Evolutionary conservation across 1,140 invertebrate genomes (phyloP).

Genomic region (Zaprionus africanus): DNA sequence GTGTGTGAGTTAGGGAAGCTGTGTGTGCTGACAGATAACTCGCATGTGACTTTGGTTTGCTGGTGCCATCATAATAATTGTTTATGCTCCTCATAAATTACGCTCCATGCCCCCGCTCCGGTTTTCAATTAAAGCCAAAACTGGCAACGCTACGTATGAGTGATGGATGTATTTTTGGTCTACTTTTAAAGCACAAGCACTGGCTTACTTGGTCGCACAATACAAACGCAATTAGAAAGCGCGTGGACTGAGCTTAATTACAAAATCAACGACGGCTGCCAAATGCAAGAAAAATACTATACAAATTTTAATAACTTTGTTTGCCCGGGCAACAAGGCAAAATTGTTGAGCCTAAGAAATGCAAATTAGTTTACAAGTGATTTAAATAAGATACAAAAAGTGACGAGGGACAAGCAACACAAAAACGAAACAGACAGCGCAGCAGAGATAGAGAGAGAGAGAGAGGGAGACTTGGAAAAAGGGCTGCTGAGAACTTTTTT

Average conservation of each 20-base stretch:
- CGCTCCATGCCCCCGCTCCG: slow-evolving; percentile 25
- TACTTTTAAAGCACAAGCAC: slow-evolving; percentile 18
- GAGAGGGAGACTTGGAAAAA: slow-evolving; percentile 30
- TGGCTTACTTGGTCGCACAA: not conserved
- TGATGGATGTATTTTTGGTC: slow-evolving; percentile 20
- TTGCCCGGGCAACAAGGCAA: slow-evolving; percentile 43
- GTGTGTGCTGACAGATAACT: slow-evolving; percentile 27
- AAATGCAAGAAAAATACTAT: slow-evolving; percentile 37
- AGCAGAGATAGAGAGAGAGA: not conserved
- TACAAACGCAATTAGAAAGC: slow-evolving; percentile 32
- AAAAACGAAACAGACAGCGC: slow-evolving; percentile 7
- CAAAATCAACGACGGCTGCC: slow-evolving; percentile 57
- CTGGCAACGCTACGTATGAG: slow-evolving; percentile 50
- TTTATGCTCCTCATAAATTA: slow-evolving; percentile 68
- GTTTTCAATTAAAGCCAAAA: slow-evolving; percentile 31
- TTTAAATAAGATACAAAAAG: slow-evolving; percentile 78
- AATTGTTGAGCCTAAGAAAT: slow-evolving; percentile 67
- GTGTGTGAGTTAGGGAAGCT: not conserved
- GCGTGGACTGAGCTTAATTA: slow-evolving; percentile 47
- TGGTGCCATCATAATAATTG: slow-evolving; percentile 59
- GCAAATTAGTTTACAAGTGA: slow-evolving; percentile 77
- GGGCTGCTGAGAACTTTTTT: slow-evolving; percentile 59
- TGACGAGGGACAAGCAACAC: slow-evolving; percentile 60
- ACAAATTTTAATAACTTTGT: slow-evolving; percentile 74
- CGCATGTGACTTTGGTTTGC: slow-evolving; percentile 25